Percentiles rank a stretch among this genome's conserved stretches.
Evolutionary conservation across 2,113 vertebrate species (phyloP).

Genomic region (Cygnus atratus): DNA sequence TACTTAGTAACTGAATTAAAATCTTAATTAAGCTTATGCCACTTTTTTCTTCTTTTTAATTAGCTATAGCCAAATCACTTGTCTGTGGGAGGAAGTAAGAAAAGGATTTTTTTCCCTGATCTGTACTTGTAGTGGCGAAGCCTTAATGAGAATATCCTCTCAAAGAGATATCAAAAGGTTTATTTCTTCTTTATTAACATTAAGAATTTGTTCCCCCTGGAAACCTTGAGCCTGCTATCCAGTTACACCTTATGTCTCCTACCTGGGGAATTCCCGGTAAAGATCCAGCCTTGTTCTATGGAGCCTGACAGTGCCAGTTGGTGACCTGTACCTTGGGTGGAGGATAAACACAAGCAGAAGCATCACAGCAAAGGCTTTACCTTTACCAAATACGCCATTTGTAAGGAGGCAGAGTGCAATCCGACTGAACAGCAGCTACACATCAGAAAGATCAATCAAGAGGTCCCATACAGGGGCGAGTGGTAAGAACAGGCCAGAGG

Average conservation of each 20-base stretch:
- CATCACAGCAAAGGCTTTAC: too few species aligned
- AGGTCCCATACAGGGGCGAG: not conserved
- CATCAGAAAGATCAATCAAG: not conserved
- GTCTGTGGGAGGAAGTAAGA: not conserved
- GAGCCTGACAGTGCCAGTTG: not conserved
- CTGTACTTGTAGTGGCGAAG: not conserved
- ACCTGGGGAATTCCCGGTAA: not conserved
- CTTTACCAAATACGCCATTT: accelerated
- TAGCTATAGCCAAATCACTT: conserved; percentile 26
- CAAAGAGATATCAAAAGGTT: not conserved
- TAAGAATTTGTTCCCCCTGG: not conserved
- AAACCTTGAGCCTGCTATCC: not conserved
- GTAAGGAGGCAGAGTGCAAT: accelerated
- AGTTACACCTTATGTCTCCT: not conserved
- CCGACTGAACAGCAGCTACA: accelerated
- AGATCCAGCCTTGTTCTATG: not conserved
- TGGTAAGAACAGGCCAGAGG: accelerated
- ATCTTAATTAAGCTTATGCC: conserved; percentile 51
- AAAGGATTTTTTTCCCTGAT: conserved; percentile 10
- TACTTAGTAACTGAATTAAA: conserved; percentile 50
- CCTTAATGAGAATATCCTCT: not conserved
- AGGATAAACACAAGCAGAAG: not conserved
- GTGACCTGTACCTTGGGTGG: not conserved
- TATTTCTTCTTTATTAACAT: not conserved
- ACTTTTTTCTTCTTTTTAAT: conserved; percentile 48